Percentiles rank a stretch among this genome's conserved stretches.
Evolutionary conservation across 2,797 vertebrate genomes (phyloP).

Genomic region (Centroberyx gerrardi): DNA sequence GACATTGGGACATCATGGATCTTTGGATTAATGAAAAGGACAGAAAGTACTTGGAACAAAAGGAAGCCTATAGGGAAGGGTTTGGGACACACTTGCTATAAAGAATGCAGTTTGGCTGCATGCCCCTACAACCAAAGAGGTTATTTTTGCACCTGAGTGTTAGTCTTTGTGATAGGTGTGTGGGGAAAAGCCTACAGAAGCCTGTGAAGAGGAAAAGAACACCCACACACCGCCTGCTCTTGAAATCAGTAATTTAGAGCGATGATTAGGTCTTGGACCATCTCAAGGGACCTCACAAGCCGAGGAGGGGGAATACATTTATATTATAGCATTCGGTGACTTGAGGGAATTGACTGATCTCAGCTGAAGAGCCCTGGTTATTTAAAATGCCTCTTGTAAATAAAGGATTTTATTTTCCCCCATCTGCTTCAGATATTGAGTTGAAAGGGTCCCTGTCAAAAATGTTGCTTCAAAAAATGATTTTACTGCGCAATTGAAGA

Average conservation of each 20-base stretch:
- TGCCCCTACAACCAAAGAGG: neutral
- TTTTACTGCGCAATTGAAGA: neutral
- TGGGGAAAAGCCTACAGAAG: too few relatives aligned
- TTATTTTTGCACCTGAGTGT: neutral
- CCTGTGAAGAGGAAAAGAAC: neutral
- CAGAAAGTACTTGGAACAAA: neutral
- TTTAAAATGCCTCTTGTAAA: neutral
- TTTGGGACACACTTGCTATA: neutral
- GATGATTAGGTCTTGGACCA: slow-evolving; percentile 5
- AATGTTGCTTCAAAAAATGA: neutral
- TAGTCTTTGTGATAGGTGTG: too few relatives aligned
- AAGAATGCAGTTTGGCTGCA: neutral
- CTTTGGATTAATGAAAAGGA: neutral
- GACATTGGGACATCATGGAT: neutral
- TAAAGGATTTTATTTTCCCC: neutral
- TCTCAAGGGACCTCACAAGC: slow-evolving; percentile 1
- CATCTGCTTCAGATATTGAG: neutral
- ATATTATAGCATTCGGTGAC: neutral
- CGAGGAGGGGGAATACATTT: neutral
- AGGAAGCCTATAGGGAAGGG: neutral
- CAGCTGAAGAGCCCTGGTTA: neutral
- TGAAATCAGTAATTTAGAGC: slow-evolving; percentile 12
- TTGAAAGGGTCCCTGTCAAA: neutral
- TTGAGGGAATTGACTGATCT: neutral
- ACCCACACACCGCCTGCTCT: neutral